Evolutionary conservation across 2,113 vertebrate species (phyloP).

Genomic region (Tilapia sparmanii): DNA sequence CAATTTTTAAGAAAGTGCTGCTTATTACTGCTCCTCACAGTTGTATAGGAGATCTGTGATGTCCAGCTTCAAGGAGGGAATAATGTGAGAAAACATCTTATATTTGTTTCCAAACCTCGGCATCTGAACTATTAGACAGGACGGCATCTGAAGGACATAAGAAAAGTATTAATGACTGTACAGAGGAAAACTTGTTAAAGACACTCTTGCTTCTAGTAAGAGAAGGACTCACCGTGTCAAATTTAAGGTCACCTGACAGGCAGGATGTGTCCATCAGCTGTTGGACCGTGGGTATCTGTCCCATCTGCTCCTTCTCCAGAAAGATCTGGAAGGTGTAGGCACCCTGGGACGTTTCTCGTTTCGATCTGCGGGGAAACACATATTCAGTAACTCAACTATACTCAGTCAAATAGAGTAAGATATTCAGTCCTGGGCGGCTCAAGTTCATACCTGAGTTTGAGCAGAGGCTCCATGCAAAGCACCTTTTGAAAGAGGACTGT

Average conservation of each 20-base stretch:
- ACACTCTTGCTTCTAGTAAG: not conserved
- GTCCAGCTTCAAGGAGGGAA: slow-evolving; percentile 76
- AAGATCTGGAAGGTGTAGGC: slow-evolving; percentile 77
- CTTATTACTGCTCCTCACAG: slow-evolving; percentile 49
- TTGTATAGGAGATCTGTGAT: slow-evolving; percentile 72
- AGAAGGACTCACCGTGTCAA: slow-evolving; percentile 65
- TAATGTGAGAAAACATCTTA: slow-evolving; percentile 78
- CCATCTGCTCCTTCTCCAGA: slow-evolving; percentile 69
- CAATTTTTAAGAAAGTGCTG: not conserved
- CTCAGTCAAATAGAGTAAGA: not conserved
- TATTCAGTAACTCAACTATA: not conserved
- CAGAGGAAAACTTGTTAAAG: not conserved
- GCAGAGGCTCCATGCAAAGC: slow-evolving; percentile 68
- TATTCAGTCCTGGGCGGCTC: not conserved
- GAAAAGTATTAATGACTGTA: not conserved
- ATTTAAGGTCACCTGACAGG: slow-evolving; percentile 70
- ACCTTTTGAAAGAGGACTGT: slow-evolving; percentile 70
- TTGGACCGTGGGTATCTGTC: slow-evolving; percentile 70
- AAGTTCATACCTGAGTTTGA: slow-evolving; percentile 69
- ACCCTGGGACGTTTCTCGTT: slow-evolving; percentile 58
- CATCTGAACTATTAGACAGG: slow-evolving; percentile 78
- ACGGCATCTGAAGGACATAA: slow-evolving; percentile 59
- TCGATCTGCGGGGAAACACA: slow-evolving; percentile 49
- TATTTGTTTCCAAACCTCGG: slow-evolving; percentile 79
- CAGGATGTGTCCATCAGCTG: slow-evolving; percentile 76